Conservation (phyloP, 2,888 invertebrate species). For the Oscheius sp. region DNA sequence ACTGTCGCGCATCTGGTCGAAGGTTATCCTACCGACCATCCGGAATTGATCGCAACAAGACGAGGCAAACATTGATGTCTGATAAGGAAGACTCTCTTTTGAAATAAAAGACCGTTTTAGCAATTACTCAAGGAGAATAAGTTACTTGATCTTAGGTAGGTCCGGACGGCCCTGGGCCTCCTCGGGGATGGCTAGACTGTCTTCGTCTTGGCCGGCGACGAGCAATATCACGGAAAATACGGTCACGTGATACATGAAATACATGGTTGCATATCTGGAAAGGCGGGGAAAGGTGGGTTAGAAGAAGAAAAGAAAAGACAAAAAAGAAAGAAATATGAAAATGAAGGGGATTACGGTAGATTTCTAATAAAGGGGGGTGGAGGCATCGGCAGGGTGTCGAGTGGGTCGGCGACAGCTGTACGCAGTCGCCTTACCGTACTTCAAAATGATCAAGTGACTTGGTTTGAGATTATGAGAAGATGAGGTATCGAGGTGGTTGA, state of each 20-base stretch:
- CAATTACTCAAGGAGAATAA: neutral
- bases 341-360: neutral
- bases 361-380: too few relatives aligned
- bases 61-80: neutral
- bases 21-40: neutral
- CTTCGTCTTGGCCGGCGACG: conserved; percentile 43
- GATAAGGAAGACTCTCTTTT: conserved; percentile 5
- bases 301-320: neutral
- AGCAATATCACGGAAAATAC: neutral
- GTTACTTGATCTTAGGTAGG: neutral
- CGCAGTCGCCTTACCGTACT: conserved; percentile 11
- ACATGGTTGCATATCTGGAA: conserved; percentile 5
- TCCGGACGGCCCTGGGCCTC: conserved; percentile 45
- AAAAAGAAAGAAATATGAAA: neutral
- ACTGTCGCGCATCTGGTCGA: conserved; percentile 17
- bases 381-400: neutral
- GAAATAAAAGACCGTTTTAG: neutral
- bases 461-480: too few relatives aligned
- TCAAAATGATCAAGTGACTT: too few relatives aligned
- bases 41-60: neutral
- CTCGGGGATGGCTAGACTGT: conserved; percentile 46
- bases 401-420: neutral
- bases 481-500: too few relatives aligned
- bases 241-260: neutral
- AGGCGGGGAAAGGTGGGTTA: neutral